Conservation (phyloP, 2,113 vertebrate genomes). For the Sylvietta virens region DNA sequence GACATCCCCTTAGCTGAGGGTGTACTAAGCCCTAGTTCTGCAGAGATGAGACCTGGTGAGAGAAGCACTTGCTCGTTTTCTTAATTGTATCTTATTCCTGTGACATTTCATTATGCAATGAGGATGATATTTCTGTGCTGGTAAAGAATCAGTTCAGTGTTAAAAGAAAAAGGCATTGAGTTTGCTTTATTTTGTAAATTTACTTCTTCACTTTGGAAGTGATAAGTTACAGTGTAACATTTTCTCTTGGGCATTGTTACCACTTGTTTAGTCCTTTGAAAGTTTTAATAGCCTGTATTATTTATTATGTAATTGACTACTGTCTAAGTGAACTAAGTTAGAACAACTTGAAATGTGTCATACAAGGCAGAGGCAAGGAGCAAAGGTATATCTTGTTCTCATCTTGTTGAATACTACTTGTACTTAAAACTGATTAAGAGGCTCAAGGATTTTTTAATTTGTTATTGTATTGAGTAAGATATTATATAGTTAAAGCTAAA, state of each 20-base stretch:
- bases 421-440: background rate
- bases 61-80: background rate
- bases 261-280: background rate
- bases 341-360: background rate
- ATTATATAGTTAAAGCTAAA: background rate
- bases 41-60: constrained; percentile 87
- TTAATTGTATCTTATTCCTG: background rate
- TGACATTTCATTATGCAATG: constrained; percentile 33
- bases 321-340: background rate
- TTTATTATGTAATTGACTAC: background rate
- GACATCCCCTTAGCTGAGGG: constrained; percentile 76
- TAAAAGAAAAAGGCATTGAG: background rate
- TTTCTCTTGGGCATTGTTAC: background rate
- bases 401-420: background rate
- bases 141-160: background rate
- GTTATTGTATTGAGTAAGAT: background rate
- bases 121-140: constrained; percentile 23
- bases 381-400: background rate
- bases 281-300: background rate
- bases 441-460: background rate
- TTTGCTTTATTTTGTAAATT: constrained; percentile 16
- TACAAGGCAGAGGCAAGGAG: background rate
- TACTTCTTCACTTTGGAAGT: background rate
- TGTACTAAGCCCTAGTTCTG: constrained; percentile 60
- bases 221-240: background rate